phyloP scores from a whole-genome alignment of 2,797 vertebrate genomes.

The Galagoides demidoff region DNA sequence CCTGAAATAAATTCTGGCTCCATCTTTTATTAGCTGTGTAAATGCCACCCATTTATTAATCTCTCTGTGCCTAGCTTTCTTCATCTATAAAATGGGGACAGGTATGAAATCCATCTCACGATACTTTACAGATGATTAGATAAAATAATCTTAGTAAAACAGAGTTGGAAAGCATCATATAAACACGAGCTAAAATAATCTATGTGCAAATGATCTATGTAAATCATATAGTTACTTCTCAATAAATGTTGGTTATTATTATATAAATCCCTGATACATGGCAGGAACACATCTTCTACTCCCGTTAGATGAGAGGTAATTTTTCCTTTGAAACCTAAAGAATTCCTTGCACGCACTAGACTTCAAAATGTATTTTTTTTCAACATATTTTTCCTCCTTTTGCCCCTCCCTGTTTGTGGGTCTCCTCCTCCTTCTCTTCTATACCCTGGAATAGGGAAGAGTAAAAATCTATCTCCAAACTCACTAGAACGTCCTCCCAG shows the following conservation, averaged over 20 bases:
- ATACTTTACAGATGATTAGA: neutral
- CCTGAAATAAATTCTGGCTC: neutral
- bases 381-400: neutral
- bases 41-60: neutral
- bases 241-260: neutral
- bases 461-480: neutral
- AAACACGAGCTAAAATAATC: neutral
- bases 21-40: neutral
- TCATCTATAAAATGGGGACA: neutral
- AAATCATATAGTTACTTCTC: neutral
- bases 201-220: neutral
- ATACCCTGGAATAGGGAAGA: fast-evolving
- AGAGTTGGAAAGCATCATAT: neutral
- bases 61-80: neutral
- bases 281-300: neutral
- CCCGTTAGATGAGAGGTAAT: neutral
- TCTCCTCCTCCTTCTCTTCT: neutral
- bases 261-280: neutral
- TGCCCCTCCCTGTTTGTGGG: neutral
- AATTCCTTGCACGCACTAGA: neutral
- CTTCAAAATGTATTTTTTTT: neutral
- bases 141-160: neutral
- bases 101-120: neutral
- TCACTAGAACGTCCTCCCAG: neutral
- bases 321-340: neutral